Percentiles rank a stretch among this genome's conserved stretches.
phyloP scores from a whole-genome alignment of 2,797 vertebrate genomes.

The Nasua narica region DNA sequence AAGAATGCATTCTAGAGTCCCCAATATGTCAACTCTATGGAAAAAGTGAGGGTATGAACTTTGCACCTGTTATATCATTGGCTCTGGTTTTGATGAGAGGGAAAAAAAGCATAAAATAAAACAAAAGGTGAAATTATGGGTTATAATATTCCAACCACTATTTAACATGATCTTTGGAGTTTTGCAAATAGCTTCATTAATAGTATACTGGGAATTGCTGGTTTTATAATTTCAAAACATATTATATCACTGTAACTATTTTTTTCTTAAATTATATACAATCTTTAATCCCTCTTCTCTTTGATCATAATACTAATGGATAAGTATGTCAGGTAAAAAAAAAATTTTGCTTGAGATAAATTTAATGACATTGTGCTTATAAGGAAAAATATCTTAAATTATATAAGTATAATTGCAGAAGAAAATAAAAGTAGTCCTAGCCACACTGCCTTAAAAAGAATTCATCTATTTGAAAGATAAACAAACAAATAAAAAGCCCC shows the following conservation, averaged over 20 bases:
- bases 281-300: background rate
- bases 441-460: background rate
- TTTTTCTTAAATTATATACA: background rate
- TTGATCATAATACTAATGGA: background rate
- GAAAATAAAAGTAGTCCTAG: background rate
- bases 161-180: background rate
- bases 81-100: background rate
- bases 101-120: background rate
- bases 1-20: background rate
- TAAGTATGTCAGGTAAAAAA: background rate
- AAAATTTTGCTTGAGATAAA: background rate
- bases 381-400: background rate
- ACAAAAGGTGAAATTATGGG: background rate
- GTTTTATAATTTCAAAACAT: background rate
- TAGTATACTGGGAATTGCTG: background rate
- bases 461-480: background rate
- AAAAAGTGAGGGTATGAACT: background rate
- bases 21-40: background rate
- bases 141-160: background rate
- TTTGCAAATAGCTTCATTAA: background rate
- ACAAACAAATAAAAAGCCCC: background rate
- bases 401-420: background rate
- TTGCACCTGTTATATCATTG: background rate
- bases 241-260: background rate
- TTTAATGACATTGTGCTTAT: background rate